Conservation (phyloP, 2,797 vertebrate species). For the Bufotes viridis region DNA sequence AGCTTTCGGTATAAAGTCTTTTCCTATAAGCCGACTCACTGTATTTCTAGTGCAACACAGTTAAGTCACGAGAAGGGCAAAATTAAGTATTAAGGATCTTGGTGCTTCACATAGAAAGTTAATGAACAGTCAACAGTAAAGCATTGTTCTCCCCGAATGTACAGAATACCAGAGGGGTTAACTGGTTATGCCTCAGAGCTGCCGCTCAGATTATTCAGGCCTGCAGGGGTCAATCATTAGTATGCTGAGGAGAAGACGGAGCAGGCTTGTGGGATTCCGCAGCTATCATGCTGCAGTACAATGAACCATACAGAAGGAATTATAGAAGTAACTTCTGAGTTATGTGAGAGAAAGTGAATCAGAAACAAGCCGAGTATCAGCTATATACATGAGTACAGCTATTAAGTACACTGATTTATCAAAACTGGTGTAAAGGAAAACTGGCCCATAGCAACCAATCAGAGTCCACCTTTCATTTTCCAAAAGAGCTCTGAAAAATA, state of each 20-base stretch:
- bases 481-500: too few species aligned
- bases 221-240: conserved; percentile 47
- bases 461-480: too few species aligned
- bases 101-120: conserved; percentile 32
- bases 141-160: conserved; percentile 52
- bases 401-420: not conserved
- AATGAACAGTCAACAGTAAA: conserved; percentile 60
- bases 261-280: conserved; percentile 23
- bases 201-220: conserved; percentile 38
- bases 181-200: conserved; percentile 42
- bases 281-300: conserved; percentile 50
- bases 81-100: conserved; percentile 7
- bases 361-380: conserved; percentile 26
- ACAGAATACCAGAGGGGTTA: conserved; percentile 55
- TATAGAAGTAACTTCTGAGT: conserved; percentile 52
- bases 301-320: conserved; percentile 55
- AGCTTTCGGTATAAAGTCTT: not conserved
- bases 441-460: too few species aligned
- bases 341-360: conserved; percentile 34
- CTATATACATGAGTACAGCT: conserved; percentile 5
- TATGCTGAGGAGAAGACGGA: conserved; percentile 38
- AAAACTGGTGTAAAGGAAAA: too few species aligned
- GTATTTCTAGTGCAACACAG: not conserved
- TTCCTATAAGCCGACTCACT: not conserved
- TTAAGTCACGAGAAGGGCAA: not conserved